Base-by-base conservation (phyloP, 2,888 invertebrate species). In the Drosophila nr. medialis region DNA sequence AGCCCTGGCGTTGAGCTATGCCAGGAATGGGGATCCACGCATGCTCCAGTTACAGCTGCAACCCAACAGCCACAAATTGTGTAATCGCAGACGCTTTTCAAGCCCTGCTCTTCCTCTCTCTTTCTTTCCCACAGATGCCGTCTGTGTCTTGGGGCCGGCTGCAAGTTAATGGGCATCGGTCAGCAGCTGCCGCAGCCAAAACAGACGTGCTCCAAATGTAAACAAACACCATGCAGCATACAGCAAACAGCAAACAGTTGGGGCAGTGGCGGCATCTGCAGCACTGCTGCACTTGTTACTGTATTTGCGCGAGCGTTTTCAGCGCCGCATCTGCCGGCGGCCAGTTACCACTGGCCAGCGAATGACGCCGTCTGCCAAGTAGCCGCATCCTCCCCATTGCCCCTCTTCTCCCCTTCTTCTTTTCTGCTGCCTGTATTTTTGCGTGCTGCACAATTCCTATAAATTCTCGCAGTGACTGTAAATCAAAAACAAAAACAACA, bases 161-260 rank as follows among this genome's bases (percentile, higher is more conserved):
- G 87, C 77, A 78, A 81, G 70, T 70, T 81, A 84, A 84, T 89
- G 65, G 83, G 69, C 77, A 66, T 50, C 58, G 84, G 89, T 79
- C 87, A 86, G 81, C 83, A 83, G 83, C 89, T 84, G 84, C 70
- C 63, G 59, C 80, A 83, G 83, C 81, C 89, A 75, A 81, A 89
- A 86, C 86, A 86, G 86, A 86, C 86, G 90, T 86, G 86, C 90
- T 88, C 70, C 88, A 88, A 88, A 88, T 90, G 88, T 86, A 90
- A 86, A 90, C 86, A 86, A 83, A 86, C 64, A 64, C 53, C 63
- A 59, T 56, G 65, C 45, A 38, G 42, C 56, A 40, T 36, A 0
- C 34, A 54, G 36, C 45, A 7, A 7, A 13, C 45, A 45, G 13
- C 21, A 45, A 45, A 45, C 21, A 45, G 24, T 45, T 45, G 45